Base-by-base conservation (phyloP, 2,797 vertebrate genomes). In the Enteromius radiatus region DNA sequence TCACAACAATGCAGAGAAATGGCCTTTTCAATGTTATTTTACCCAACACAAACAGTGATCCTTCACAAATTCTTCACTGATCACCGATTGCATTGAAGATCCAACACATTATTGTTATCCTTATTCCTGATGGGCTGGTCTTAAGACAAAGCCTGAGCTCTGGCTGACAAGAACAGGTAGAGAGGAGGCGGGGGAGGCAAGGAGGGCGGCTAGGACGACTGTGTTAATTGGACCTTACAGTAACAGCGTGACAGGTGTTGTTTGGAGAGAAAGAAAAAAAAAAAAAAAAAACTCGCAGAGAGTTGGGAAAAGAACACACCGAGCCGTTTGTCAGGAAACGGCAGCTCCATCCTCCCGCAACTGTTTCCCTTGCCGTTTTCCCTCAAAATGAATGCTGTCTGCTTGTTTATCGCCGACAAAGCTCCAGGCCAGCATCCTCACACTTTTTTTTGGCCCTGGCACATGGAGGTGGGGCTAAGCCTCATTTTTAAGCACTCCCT, bases 221-320 rank as follows among this genome's bases (percentile, higher is more conserved):
- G 86, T 87, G 81, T 87, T 86, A 88, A 86, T 88, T 88, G 85
- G 87, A 89, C 84, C 89, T 89, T 86, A 61, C 59, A 82, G 49
- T 85, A 87, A 84, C 86, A 56, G 76, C 68, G 69, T 77, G 80
- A 61, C 85, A 86, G 79, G 85, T 85, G 80, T 86, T 81, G 74
- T 84, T 76, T 84, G 52, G 47, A 36, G 64, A 63, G n/a, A 59
- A 43, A 78, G 23, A 84, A 77, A 75, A 38, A 68, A 67, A 74
- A 36, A 45, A 61, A 52, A 77, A 52, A 64, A 68, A 31, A 21
- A 31, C 54, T 43, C 2, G 3, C 10, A 0, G 10, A 64, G 75
- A 77, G 41, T 77, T 64, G 26, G 75, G 36, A 41, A 59, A 77
- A 77, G 26, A 77, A 78, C 65, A 86, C 77, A 70, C 38, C 38